Conservation (phyloP, 2,113 vertebrate species). For the Daphoenositta chrysoptera region DNA sequence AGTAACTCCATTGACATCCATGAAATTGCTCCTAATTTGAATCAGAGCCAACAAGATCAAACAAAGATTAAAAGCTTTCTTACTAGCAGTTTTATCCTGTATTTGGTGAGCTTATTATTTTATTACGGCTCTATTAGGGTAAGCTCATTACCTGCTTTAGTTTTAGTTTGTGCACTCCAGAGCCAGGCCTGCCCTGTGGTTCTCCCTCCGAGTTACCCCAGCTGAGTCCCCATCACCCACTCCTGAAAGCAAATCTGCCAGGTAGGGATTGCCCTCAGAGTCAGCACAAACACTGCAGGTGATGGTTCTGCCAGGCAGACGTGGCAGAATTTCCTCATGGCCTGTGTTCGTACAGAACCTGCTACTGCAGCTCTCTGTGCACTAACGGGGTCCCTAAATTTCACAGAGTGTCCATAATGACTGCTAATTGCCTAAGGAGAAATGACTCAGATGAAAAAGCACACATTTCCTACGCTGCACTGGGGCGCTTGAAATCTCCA, state of each 20-base stretch:
- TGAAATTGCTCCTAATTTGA: slow-evolving; percentile 22
- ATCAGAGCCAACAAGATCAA: background rate
- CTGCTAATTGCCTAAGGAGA: background rate
- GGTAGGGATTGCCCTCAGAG: background rate
- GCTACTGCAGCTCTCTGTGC: background rate
- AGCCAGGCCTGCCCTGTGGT: background rate
- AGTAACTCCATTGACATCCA: slow-evolving; percentile 4
- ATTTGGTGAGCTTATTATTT: background rate
- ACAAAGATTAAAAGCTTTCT: slow-evolving; percentile 18
- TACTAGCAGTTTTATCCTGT: background rate
- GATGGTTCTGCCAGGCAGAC: background rate
- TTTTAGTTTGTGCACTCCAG: background rate
- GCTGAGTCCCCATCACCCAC: background rate
- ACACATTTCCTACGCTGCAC: background rate
- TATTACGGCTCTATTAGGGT: background rate
- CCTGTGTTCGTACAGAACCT: background rate
- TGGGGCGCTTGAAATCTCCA: background rate
- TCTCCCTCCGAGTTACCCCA: background rate
- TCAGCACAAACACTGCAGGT: background rate
- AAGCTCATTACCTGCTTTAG: background rate
- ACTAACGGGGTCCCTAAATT: background rate
- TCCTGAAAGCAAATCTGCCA: background rate
- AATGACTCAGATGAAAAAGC: fast-evolving
- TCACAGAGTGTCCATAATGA: background rate
- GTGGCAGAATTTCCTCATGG: background rate